phyloP scores from a whole-genome alignment of 2,113 vertebrate genomes.

The Eolophus roseicapilla region DNA sequence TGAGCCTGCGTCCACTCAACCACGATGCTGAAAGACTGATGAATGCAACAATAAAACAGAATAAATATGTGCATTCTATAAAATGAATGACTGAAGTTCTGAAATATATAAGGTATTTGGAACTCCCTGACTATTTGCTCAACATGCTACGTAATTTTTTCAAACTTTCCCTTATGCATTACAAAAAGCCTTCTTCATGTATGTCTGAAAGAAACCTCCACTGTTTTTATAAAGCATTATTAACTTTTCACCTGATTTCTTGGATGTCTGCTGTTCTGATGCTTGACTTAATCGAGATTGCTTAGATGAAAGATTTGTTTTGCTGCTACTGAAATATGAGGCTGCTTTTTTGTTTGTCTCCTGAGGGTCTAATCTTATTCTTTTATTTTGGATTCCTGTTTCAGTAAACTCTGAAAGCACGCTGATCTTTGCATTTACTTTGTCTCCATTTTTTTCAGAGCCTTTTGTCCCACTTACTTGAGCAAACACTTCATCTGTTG shows the following conservation, averaged over 20 bases:
- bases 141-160: neutral
- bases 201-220: neutral
- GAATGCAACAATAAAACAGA: neutral
- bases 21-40: neutral
- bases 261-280: neutral
- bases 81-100: neutral
- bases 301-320: neutral
- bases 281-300: neutral
- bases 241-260: conserved; percentile 29
- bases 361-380: neutral
- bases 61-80: neutral
- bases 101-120: neutral
- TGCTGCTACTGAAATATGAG: neutral
- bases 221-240: neutral
- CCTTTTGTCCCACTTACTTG: neutral
- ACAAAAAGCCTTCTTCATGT: neutral
- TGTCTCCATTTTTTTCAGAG: neutral
- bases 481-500: conserved; percentile 20
- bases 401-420: neutral
- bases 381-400: neutral
- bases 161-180: neutral
- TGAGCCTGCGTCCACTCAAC: neutral
- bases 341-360: neutral
- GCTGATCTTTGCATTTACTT: neutral
- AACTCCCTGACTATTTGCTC: neutral